Evolutionary conservation across 1,140 invertebrate genomes (phyloP), one percentile per base, ranked within the genome.

Genomic region (Orius laevigatus): DNA sequence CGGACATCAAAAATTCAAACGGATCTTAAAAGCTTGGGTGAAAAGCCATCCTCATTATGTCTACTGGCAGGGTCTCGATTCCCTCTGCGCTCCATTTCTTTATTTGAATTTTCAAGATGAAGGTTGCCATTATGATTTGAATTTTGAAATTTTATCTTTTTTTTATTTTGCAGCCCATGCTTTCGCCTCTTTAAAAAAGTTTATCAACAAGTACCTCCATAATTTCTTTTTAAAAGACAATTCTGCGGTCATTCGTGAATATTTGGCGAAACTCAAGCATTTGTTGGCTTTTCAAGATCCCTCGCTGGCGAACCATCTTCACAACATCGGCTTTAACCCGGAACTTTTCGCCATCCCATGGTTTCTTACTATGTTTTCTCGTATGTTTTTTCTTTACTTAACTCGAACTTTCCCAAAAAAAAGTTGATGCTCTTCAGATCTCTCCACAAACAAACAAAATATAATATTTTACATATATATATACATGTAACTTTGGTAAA

Each of bases 181-280:
- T 1, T 98, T 89, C 66, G 79, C 89, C 3, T 97, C 92, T 65
- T 68, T 98, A 2, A 84, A 84, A 25, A 77, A 81, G 1, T 99
- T 99, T 62, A 92, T 98, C 57, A 82, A 87, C 4, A 94, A 93
- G 64, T 99, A 96, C 71, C 70, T 98, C 5, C 80, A 96, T 62
- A 91, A 92, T 62, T 98, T 99, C 64, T 99, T 98, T 64, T 66
- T 97, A n/a, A 94, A 94, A 63, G 95, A 99, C 64, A 99, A 99
- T 63, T 92, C 92, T 40, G 75, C 78, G 12, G 79, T 98, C 0
- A 97, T 98, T 51, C 91, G 96, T 69, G 94, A 98, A 68, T 98
- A 98, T 69, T 67, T 99, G 48, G 79, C 85, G 1, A 94, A 97
- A 64, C 98, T 98, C 69, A 90, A 86, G 50, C 92, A 97, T 63